Evolutionary conservation across 1,140 invertebrate species (phyloP).

Genomic region (Mamestra configurata): DNA sequence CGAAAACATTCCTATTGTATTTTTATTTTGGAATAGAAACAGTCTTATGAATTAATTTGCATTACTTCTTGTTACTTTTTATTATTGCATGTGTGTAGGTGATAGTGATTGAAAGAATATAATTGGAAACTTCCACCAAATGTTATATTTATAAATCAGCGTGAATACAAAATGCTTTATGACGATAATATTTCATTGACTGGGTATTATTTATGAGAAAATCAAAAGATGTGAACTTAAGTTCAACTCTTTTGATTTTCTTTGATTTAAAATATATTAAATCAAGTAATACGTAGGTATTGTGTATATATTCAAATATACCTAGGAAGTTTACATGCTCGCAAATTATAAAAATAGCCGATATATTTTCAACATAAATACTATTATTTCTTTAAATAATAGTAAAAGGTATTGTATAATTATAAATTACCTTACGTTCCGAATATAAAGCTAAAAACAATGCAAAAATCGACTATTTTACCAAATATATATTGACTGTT

Average conservation of each 20-base stretch:
- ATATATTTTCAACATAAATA: neutral
- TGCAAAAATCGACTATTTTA: constrained; percentile 5
- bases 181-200: neutral
- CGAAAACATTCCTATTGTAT: constrained; percentile 32
- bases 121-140: constrained; percentile 3
- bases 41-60: constrained; percentile 16
- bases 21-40: constrained; percentile 31
- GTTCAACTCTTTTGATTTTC: neutral
- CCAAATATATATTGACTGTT: constrained; percentile 7
- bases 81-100: neutral
- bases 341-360: too few species aligned
- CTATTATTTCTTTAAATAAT: too few species aligned
- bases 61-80: neutral
- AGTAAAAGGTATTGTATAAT: too few species aligned
- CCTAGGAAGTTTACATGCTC: too few species aligned
- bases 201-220: too few species aligned
- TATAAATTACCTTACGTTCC: neutral
- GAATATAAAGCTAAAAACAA: neutral
- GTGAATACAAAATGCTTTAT: neutral
- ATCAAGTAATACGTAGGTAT: neutral
- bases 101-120: neutral
- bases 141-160: constrained; percentile 5
- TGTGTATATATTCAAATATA: neutral
- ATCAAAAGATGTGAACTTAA: too few species aligned
- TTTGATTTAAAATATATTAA: constrained; percentile 11